These are phyloP conservation scores for Drosophila mulleri DNA, from an alignment of 2,888 invertebrate species.

Conservation along the genomic window DNA sequence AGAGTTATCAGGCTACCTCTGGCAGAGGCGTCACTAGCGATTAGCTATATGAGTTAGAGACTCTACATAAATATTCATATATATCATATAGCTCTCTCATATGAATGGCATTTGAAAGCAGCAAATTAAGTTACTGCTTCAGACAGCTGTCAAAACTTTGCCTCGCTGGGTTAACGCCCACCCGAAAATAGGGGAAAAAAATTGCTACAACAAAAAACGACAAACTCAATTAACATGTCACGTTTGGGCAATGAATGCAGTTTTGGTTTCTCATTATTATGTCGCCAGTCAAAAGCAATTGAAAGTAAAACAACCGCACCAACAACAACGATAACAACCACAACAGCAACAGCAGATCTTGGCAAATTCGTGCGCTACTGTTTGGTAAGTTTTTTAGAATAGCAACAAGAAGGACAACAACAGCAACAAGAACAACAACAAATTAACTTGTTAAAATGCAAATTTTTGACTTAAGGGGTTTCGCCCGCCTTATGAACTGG, in stretches of 20 bases:
- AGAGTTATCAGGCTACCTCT: slow-evolving; percentile 59
- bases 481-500: slow-evolving; percentile 60
- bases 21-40: slow-evolving; percentile 61
- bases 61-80: background rate
- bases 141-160: slow-evolving; percentile 69
- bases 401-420: slow-evolving; percentile 27
- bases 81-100: slow-evolving; percentile 11
- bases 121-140: slow-evolving; percentile 61
- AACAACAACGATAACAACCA: slow-evolving; percentile 35
- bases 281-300: slow-evolving; percentile 78
- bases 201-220: slow-evolving; percentile 1
- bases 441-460: slow-evolving; percentile 83
- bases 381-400: slow-evolving; percentile 75
- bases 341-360: slow-evolving; percentile 31
- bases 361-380: slow-evolving; percentile 79
- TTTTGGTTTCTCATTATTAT: slow-evolving; percentile 75
- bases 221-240: slow-evolving; percentile 75
- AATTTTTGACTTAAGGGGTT: slow-evolving; percentile 68
- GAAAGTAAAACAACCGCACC: slow-evolving; percentile 65
- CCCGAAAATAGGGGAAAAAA: slow-evolving; percentile 38
- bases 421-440: slow-evolving; percentile 45
- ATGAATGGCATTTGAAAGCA: slow-evolving; percentile 57
- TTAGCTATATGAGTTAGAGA: slow-evolving; percentile 19
- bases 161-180: slow-evolving; percentile 65
- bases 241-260: slow-evolving; percentile 75